These are phyloP conservation scores for Pterocles orientalis DNA, from an alignment of 2,113 vertebrate species.

Conservation along the genomic window DNA sequence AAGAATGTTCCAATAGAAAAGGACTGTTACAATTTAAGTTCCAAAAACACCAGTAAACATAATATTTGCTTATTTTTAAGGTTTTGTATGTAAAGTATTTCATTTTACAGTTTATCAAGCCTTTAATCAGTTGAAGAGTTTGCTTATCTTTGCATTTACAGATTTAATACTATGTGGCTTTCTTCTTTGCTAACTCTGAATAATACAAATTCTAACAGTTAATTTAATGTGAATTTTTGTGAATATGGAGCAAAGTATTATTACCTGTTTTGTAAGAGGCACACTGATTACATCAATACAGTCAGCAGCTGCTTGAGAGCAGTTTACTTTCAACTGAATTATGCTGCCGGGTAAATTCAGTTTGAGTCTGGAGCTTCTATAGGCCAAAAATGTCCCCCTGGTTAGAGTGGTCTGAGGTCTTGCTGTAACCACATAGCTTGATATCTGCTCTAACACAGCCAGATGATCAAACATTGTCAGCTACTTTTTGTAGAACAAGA, in stretches of 20 bases:
- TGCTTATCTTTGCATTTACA: background rate
- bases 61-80: background rate
- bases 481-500: background rate
- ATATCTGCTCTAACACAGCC: background rate
- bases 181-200: background rate
- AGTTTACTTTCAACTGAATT: background rate
- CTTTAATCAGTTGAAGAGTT: background rate
- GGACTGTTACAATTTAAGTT: background rate
- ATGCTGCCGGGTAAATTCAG: background rate
- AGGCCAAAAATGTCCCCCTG: background rate
- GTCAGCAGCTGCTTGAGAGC: background rate
- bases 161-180: background rate
- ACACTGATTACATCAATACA: background rate
- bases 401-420: background rate
- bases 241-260: background rate
- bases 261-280: background rate
- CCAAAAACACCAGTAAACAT: rapidly evolving
- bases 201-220: background rate
- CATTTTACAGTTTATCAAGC: background rate
- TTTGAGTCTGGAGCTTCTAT: background rate
- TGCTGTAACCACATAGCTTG: background rate
- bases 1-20: background rate
- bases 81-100: background rate
- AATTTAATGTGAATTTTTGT: background rate
- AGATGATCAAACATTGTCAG: background rate